phyloP scores from a whole-genome alignment of 2,113 vertebrate species.

The Dolichotis patagonum region DNA sequence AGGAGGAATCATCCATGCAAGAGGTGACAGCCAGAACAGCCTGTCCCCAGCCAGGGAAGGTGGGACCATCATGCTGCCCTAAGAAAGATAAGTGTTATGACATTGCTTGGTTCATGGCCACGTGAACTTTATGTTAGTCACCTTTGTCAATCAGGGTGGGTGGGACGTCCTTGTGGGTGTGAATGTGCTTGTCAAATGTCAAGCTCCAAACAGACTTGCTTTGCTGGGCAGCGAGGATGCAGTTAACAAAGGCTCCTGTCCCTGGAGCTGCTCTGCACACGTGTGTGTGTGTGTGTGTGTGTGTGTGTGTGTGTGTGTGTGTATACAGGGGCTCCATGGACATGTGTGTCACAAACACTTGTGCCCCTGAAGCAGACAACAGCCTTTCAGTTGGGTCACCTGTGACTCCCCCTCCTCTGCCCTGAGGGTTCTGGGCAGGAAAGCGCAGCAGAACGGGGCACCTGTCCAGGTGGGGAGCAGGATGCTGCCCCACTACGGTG shows the following conservation, averaged over 20 bases:
- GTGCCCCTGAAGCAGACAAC: background rate
- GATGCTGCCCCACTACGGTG: background rate
- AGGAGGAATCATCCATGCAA: background rate
- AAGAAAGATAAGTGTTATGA: background rate
- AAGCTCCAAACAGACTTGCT: constrained; percentile 30
- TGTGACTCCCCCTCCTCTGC: background rate
- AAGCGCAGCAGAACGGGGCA: background rate
- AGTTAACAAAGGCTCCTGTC: constrained; percentile 59
- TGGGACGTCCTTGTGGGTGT: background rate
- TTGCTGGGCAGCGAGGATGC: background rate
- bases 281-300: no score
- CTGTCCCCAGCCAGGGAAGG: background rate
- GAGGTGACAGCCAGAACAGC: background rate
- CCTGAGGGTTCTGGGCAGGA: background rate
- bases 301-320: no score
- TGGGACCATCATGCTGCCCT: background rate
- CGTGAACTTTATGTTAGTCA: background rate
- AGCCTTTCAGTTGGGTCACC: background rate
- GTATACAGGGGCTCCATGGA: background rate
- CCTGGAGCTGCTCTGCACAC: fast-evolving
- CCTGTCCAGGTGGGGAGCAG: background rate
- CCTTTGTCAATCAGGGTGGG: background rate
- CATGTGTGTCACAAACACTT: background rate
- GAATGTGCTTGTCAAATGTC: background rate
- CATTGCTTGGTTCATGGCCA: background rate